Conservation (phyloP, 1,140 invertebrate species). For the Cydia fagiglandana region DNA sequence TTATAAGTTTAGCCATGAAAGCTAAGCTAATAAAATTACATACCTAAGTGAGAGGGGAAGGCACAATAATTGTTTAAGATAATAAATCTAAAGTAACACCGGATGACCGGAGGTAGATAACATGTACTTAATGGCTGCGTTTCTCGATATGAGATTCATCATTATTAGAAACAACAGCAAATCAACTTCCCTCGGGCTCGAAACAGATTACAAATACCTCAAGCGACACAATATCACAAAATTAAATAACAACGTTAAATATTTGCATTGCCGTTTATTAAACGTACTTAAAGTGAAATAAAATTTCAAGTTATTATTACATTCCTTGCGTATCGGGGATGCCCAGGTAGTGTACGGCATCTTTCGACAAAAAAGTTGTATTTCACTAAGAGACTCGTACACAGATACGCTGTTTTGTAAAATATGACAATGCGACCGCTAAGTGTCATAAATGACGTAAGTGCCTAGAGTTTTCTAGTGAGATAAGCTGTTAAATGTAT, state of each 20-base stretch:
- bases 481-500: background rate
- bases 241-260: constrained; percentile 30
- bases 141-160: background rate
- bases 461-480: background rate
- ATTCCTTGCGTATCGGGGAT: constrained; percentile 31
- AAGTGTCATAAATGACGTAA: background rate
- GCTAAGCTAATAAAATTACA: background rate
- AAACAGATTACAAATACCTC: constrained; percentile 17
- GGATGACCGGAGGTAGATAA: background rate
- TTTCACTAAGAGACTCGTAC: background rate
- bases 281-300: constrained; percentile 30
- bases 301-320: constrained; percentile 32
- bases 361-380: background rate
- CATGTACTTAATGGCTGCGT: background rate
- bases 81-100: no score
- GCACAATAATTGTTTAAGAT: no score
- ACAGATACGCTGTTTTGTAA: background rate
- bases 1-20: no score
- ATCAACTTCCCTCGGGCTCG: background rate
- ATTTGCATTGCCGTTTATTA: constrained; percentile 31
- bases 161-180: background rate
- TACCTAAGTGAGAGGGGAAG: no score
- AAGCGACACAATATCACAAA: constrained; percentile 20
- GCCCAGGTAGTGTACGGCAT: constrained; percentile 17
- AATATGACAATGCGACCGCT: background rate